These are phyloP conservation scores for Mustela lutreola DNA, from an alignment of 2,113 vertebrate genomes.

Conservation along the genomic window DNA sequence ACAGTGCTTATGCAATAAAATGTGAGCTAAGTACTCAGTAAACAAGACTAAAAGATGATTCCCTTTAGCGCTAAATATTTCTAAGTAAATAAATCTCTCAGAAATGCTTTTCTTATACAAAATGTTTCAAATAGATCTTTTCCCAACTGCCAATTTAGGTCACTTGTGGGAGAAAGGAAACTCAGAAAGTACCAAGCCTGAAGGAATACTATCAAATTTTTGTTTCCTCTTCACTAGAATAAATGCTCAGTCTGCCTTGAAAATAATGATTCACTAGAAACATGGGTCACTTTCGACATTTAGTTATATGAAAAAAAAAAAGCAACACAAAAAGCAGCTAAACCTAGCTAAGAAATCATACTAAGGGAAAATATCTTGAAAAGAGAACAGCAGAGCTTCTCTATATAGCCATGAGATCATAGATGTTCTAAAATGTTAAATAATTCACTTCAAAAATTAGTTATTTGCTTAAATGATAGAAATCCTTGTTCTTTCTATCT, in stretches of 20 bases:
- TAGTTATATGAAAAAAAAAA: background rate
- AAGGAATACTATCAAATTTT: background rate
- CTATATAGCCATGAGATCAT: background rate
- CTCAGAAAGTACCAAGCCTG: background rate
- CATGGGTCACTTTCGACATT: background rate
- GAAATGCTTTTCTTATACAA: conserved; percentile 33
- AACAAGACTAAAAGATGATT: conserved; percentile 35
- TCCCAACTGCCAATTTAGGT: conserved; percentile 8
- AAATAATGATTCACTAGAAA: conserved; percentile 40
- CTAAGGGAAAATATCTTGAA: background rate
- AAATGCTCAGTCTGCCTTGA: background rate
- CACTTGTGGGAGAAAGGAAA: background rate
- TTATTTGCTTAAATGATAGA: background rate
- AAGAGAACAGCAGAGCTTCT: background rate
- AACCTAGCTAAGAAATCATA: background rate
- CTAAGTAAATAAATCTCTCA: conserved; percentile 5
- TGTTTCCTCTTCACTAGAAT: background rate
- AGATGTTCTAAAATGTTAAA: background rate
- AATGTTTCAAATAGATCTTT: conserved; percentile 33
- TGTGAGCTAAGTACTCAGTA: background rate
- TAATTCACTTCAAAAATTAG: background rate
- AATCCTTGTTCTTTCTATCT: background rate
- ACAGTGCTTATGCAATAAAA: background rate
- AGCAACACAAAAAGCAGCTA: background rate
- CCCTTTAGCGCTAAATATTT: background rate